Conservation (phyloP, 64 coral and sea anemone genomes). For the Orbicella faveolata region DNA sequence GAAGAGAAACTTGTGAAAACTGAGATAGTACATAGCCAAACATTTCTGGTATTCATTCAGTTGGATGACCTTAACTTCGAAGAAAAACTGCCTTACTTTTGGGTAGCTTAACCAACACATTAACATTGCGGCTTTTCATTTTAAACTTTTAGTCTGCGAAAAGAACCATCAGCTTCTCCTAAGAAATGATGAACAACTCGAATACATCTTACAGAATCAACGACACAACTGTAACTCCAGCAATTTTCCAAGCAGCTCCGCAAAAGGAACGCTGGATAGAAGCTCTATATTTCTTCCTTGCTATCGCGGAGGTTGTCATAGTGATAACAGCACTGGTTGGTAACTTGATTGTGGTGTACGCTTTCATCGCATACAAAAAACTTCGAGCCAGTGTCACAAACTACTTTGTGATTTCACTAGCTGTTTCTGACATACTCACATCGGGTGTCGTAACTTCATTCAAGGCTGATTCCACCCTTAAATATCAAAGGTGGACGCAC, state of each 20-base stretch:
- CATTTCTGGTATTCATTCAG: too few relatives aligned
- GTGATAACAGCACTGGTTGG: conserved; percentile 55
- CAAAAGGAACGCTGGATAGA: not conserved
- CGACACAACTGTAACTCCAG: not conserved
- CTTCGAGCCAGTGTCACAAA: conserved; percentile 73
- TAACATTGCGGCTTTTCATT: not conserved
- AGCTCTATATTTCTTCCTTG: conserved; percentile 12
- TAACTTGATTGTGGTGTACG: conserved; percentile 72
- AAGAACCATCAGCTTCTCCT: not conserved
- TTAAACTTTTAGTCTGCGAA: not conserved
- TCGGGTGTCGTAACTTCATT: conserved; percentile 53
- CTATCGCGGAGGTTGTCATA: conserved; percentile 19
- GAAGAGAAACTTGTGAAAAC: too few relatives aligned
- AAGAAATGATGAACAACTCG: not conserved
- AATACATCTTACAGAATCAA: not conserved
- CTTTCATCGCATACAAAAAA: conserved; percentile 61
- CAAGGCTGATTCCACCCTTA: conserved; percentile 41
- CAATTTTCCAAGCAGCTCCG: not conserved
- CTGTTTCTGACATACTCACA: conserved; percentile 71
- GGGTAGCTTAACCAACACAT: not conserved
- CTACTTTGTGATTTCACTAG: conserved; percentile 76
- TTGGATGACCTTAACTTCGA: too few relatives aligned
- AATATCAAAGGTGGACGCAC: conserved; percentile 39
- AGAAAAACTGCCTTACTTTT: not conserved
- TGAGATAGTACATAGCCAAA: too few relatives aligned